phyloP scores from a whole-genome alignment of 1,140 invertebrate genomes.

The Bursaphelenchus mucronatus region DNA sequence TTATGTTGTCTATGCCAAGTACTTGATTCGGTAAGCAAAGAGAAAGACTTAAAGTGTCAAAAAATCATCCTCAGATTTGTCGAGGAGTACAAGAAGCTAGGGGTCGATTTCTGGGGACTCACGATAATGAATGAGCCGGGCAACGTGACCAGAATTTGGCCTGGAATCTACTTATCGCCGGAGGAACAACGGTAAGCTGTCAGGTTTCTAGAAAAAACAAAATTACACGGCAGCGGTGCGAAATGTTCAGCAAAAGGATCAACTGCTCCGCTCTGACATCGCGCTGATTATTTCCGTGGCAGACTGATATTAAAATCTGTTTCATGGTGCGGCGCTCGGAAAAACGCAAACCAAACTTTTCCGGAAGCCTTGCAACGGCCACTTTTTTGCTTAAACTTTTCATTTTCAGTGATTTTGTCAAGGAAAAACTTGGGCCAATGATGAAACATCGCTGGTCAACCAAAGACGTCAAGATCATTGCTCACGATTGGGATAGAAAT shows the following conservation, averaged over 20 bases:
- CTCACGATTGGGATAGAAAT: slow-evolving; percentile 25
- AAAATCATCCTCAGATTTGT: slow-evolving; percentile 64
- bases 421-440: slow-evolving; percentile 14
- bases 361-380: too few relatives aligned
- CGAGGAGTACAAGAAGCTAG: slow-evolving; percentile 64
- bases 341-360: too few relatives aligned
- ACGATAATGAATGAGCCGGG: slow-evolving; percentile 67
- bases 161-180: slow-evolving; percentile 70
- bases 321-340: too few relatives aligned
- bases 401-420: slow-evolving; percentile 32
- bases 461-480: slow-evolving; percentile 28
- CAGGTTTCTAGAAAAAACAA: slow-evolving; percentile 15
- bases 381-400: too few relatives aligned
- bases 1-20: slow-evolving; percentile 75
- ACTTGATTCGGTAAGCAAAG: slow-evolving; percentile 65
- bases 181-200: slow-evolving; percentile 13
- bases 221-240: neutral
- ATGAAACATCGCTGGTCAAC: slow-evolving; percentile 60
- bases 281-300: too few relatives aligned
- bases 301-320: too few relatives aligned
- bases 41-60: slow-evolving; percentile 12
- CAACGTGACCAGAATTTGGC: slow-evolving; percentile 55
- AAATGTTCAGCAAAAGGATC: too few relatives aligned
- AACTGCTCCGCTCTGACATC: too few relatives aligned
- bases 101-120: slow-evolving; percentile 66